Base-by-base conservation (phyloP, 2,888 invertebrate species). In the Rotaria macrura region DNA sequence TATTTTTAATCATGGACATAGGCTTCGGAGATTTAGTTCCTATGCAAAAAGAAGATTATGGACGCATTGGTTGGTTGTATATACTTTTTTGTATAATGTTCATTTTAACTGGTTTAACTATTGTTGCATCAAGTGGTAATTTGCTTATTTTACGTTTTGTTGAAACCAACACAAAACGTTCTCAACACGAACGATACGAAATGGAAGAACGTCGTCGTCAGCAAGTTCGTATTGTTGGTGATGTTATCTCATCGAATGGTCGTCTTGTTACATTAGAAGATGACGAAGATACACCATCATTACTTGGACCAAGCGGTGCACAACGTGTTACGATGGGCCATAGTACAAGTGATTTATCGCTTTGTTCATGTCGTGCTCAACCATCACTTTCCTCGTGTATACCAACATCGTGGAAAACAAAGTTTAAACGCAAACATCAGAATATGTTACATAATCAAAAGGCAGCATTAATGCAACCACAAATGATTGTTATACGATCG, bases 11-110 rank as follows among this genome's bases (percentile, higher is more conserved):
- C 43, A 79, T 23, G 12, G 7, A 49, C n/a, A n/a, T 49, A 88
- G 92, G 98, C 88, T 99, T 99, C 92, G 99, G 99, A 87, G 99
- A 99, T 92, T 98, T 96, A 94, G 99, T 99, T 87, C 99, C 98
- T 49, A 93, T 99, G 86, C 93, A 96, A 94, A 97, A 97, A 89
- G 95, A 97, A 89, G 95, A 96, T 91, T 96, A 97, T 0, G 92
- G 98, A 85, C 95, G 95, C 88, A 94, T 94, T 88, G 95, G 96
- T 90, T 97, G 97, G 0, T 96, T 97, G 85, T 98, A 99, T 91
- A 98, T 99, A 72, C 96, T 96, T 0, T 93, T 99, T 88, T 96
- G 96, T 90, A 93, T 99, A 87, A 95, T 99, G 54, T 99, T 99
- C 92, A 99, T 99, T 87, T 93, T 99, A n/a, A 97, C 98, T 89